Conservation (phyloP, 2,797 vertebrate genomes). For the Aphelocoma californica region DNA sequence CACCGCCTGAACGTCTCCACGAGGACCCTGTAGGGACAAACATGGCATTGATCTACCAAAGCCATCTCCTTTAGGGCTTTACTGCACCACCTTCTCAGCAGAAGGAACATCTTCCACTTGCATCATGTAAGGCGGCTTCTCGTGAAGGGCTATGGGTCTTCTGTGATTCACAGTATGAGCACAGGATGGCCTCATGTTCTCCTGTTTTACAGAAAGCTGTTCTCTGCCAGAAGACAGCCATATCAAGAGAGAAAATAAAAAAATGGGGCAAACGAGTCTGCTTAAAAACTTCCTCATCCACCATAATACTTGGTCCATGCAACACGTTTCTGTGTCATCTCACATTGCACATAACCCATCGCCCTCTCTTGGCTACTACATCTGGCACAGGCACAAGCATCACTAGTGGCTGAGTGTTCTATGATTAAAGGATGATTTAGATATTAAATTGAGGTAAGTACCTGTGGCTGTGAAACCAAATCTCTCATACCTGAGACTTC, state of each 20-base stretch:
- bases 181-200: background rate
- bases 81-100: background rate
- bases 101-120: background rate
- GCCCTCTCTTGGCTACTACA: background rate
- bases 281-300: background rate
- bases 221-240: background rate
- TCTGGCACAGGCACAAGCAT: background rate
- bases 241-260: background rate
- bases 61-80: background rate
- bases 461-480: background rate
- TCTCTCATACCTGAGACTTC: background rate
- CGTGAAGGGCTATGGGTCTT: background rate
- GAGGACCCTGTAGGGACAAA: no score
- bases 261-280: background rate
- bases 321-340: background rate
- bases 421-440: background rate
- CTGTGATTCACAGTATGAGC: background rate
- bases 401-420: background rate
- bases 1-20: no score
- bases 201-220: background rate
- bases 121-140: background rate
- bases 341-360: fast-evolving
- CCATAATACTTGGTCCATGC: background rate
- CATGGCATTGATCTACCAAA: no score
- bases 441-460: background rate